These are phyloP conservation scores for Ptilodon capucinus DNA, from an alignment of 2,888 invertebrate genomes.

Conservation along the genomic window DNA sequence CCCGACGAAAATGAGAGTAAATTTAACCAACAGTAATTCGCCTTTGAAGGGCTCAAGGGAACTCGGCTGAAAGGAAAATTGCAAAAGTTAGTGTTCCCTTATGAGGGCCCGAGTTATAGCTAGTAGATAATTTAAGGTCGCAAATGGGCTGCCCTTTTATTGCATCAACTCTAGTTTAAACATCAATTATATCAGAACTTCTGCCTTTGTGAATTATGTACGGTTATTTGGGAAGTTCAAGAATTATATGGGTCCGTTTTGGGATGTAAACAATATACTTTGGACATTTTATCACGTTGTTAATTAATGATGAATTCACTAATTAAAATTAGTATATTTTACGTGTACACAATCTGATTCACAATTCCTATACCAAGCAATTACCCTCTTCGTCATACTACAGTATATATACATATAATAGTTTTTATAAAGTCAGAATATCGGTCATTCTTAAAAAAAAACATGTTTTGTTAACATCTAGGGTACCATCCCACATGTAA, in stretches of 20 bases:
- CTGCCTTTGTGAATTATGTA: conserved; percentile 34
- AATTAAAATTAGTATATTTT: too few species aligned
- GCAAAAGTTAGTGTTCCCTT: conserved; percentile 77
- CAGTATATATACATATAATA: too few species aligned
- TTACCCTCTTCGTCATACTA: too few species aligned
- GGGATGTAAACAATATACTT: neutral
- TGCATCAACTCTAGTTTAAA: conserved; percentile 23
- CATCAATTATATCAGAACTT: conserved; percentile 11
- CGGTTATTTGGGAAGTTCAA: conserved; percentile 33
- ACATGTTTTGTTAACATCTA: too few species aligned
- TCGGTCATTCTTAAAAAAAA: too few species aligned
- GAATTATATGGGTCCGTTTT: conserved; percentile 19
- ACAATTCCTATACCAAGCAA: too few species aligned
- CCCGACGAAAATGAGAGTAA: conserved; percentile 71
- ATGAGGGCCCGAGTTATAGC: conserved; percentile 66
- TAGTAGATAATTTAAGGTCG: conserved; percentile 54
- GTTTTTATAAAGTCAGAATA: too few species aligned
- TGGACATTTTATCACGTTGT: neutral
- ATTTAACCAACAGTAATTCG: conserved; percentile 79
- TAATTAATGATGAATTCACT: neutral
- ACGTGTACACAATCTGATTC: too few species aligned
- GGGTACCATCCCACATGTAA: too few species aligned
- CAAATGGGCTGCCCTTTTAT: conserved; percentile 30
- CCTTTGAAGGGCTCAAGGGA: conserved; percentile 73
- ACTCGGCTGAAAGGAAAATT: conserved; percentile 70